phyloP scores from a whole-genome alignment of 2,888 invertebrate species.

The Gisinianus flammeolus region DNA sequence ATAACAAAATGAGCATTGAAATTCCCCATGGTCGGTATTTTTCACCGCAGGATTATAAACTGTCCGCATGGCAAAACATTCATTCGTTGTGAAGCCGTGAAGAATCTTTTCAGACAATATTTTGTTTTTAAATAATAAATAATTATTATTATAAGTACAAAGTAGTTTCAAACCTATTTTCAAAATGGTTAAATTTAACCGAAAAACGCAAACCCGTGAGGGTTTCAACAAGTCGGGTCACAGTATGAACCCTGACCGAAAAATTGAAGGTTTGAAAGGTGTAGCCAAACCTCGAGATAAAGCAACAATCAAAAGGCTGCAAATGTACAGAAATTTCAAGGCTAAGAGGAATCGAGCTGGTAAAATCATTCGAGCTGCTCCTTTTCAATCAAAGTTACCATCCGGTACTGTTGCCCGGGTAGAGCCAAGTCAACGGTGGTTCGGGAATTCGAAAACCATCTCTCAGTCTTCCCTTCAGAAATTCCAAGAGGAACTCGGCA shows the following conservation, averaged over 20 bases:
- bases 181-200: constrained; percentile 47
- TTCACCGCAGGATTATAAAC: too few species aligned
- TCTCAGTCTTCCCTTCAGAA: constrained; percentile 88
- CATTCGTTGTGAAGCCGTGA: too few species aligned
- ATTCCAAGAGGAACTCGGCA: constrained; percentile 86
- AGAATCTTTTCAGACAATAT: too few species aligned
- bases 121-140: too few species aligned
- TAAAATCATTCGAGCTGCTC: constrained; percentile 91
- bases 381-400: constrained; percentile 87
- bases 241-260: constrained; percentile 87
- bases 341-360: constrained; percentile 84
- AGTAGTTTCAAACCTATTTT: too few species aligned
- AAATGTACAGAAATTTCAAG: constrained; percentile 98
- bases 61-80: too few species aligned
- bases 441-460: constrained; percentile 96
- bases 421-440: constrained; percentile 98
- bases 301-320: constrained; percentile 92
- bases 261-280: constrained; percentile 78
- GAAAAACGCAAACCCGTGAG: constrained; percentile 50
- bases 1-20: too few species aligned
- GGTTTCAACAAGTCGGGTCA: constrained; percentile 54
- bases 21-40: too few species aligned
- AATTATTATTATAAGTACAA: too few species aligned
- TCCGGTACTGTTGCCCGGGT: constrained; percentile 92
- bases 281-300: constrained; percentile 85